A percentile compares a stretch with the other conserved stretches of the same genome.
These are phyloP conservation scores for Nycteola revayana DNA, from an alignment of 2,888 invertebrate species.

Conservation along the genomic window DNA sequence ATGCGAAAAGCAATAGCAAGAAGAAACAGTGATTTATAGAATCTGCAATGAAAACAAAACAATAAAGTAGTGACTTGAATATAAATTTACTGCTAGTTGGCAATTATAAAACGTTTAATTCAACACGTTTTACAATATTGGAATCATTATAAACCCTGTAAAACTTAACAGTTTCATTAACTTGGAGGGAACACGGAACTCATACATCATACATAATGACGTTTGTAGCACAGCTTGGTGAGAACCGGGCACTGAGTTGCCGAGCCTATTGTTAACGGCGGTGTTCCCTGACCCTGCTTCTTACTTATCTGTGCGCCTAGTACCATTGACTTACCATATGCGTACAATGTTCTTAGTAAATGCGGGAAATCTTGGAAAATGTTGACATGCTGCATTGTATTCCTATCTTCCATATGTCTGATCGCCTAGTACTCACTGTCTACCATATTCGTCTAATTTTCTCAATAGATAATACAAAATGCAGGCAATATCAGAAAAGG, in stretches of 20 bases:
- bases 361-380: neutral
- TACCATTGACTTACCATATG: slow-evolving; percentile 13
- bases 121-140: too few species aligned
- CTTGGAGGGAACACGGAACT: slow-evolving; percentile 42
- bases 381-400: slow-evolving; percentile 2
- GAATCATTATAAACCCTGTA: too few species aligned
- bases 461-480: slow-evolving; percentile 1
- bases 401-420: slow-evolving; percentile 18
- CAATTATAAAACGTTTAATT: too few species aligned
- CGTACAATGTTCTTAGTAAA: neutral
- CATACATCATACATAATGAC: slow-evolving; percentile 46
- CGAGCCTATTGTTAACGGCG: slow-evolving; percentile 39
- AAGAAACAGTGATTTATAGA: too few species aligned
- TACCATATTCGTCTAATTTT: too few species aligned
- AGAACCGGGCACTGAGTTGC: slow-evolving; percentile 34
- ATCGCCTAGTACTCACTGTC: slow-evolving; percentile 30
- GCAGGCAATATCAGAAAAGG: too few species aligned
- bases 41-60: too few species aligned
- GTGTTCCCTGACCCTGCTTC: slow-evolving; percentile 36
- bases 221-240: slow-evolving; percentile 46
- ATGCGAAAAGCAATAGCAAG: too few species aligned
- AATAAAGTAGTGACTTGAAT: too few species aligned
- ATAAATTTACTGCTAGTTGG: too few species aligned
- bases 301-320: slow-evolving; percentile 36
- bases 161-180: too few species aligned